A percentile compares a stretch with the other conserved stretches of the same genome.
Conservation (phyloP, 2,888 invertebrate species). For the Eristalis arbustorum region DNA sequence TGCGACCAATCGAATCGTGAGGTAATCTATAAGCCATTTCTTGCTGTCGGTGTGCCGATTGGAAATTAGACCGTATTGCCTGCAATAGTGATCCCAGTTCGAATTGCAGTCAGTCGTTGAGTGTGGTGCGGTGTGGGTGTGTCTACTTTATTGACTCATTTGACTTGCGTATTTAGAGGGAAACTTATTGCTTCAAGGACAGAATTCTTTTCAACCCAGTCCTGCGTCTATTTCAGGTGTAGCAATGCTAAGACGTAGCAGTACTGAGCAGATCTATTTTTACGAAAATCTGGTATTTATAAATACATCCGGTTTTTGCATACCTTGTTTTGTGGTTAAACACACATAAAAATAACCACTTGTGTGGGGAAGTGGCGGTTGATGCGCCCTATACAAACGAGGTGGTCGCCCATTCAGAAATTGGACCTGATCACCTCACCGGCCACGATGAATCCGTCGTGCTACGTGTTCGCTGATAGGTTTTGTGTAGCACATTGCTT, state of each 20-base stretch:
- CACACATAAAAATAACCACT: too few species aligned
- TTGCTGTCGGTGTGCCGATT: neutral
- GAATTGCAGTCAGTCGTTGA: neutral
- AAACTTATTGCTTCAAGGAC: neutral
- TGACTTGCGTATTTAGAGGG: neutral
- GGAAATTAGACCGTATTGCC: neutral
- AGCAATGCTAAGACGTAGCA: neutral
- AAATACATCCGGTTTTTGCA: neutral
- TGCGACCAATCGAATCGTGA: neutral
- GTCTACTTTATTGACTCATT: neutral
- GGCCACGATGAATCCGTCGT: too few species aligned
- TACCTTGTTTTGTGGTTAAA: too few species aligned
- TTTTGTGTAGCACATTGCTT: too few species aligned
- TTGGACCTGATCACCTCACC: too few species aligned
- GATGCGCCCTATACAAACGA: too few species aligned
- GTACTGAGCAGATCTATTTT: neutral
- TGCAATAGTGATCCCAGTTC: too few species aligned
- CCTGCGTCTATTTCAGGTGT: neutral
- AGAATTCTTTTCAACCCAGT: neutral
- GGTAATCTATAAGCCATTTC: neutral
- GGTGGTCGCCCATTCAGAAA: too few species aligned
- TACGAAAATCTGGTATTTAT: neutral
- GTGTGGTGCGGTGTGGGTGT: neutral
- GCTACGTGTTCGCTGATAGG: too few species aligned
- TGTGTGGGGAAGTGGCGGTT: too few species aligned